Conservation (phyloP, 2,888 invertebrate genomes). For the Auanema freiburgensis region DNA sequence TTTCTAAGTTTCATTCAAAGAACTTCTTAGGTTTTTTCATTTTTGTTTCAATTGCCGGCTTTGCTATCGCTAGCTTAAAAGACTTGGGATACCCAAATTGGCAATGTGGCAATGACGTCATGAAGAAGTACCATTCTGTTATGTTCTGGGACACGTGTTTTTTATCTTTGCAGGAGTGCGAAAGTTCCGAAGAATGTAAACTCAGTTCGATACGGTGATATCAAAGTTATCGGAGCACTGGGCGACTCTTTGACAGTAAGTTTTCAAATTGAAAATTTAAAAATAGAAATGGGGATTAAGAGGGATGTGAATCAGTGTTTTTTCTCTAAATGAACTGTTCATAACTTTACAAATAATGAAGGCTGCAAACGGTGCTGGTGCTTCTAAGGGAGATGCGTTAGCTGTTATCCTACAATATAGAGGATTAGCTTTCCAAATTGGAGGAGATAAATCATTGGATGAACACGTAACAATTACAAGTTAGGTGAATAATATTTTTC, state of each 20-base stretch:
- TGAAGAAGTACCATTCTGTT: slow-evolving; percentile 9
- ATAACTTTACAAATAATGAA: no score
- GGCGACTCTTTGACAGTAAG: slow-evolving; percentile 49
- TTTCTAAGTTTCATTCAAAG: no score
- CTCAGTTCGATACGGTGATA: slow-evolving; percentile 44
- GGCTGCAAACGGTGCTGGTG: slow-evolving; percentile 56
- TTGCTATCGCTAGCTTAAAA: no score
- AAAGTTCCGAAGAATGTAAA: slow-evolving; percentile 65
- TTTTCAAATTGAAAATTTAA: no score
- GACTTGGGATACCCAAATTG: no score
- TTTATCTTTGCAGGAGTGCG: slow-evolving; percentile 28
- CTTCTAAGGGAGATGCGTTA: slow-evolving; percentile 40
- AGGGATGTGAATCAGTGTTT: no score
- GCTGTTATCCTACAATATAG: slow-evolving; percentile 52
- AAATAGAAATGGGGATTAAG: background rate
- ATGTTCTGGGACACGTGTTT: slow-evolving; percentile 18
- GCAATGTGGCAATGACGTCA: no score
- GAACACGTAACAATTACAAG: slow-evolving; percentile 51
- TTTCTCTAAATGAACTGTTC: no score
- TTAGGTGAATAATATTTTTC: slow-evolving; percentile 16
- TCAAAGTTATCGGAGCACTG: slow-evolving; percentile 47
- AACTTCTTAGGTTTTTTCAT: no score
- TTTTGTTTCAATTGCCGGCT: no score
- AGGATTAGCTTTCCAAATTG: slow-evolving; percentile 50
- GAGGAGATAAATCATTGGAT: slow-evolving; percentile 44